Base-by-base conservation (phyloP, 1,140 invertebrate species). In the Tetramorium alpestre region DNA sequence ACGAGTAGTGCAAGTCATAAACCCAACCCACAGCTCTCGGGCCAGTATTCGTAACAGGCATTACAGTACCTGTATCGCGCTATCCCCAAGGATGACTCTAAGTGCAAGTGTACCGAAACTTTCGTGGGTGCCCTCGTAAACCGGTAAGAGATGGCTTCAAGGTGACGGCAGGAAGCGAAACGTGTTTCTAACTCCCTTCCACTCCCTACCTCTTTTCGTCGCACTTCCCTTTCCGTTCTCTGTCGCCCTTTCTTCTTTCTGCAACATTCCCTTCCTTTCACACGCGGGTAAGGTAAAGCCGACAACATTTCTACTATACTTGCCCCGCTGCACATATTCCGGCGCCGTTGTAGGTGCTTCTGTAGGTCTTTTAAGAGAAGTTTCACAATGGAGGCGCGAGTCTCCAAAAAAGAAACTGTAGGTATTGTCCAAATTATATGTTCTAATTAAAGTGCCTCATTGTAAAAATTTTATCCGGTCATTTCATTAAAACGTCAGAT, bases 61-160 rank as follows among this genome's bases (percentile, higher is more conserved):
- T 91, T 89, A 87, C 76, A 88, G 51, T 78, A 85, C 16, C 75
- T 87, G 84, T 67, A 86, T 81, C 65, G 84, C 70, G 56, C 87
- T 89, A 90, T 91, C 91, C 84, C 86, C 77, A 86, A 86, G 76
- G 85, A 91, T 91, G 90, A 89, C 90, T 91, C 90, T 90, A 87
- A 90, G 77, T 87, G 87, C 70, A 65, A 87, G 62, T 77, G 67
- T 86, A 91, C 60, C 76, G 64, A 88, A 92, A 90, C 44, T 88
- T 87, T 90, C 75, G 77, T 70, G 65, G 86, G 60, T 60, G 41
- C 33, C 49, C 64, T 91, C 90, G 76, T 90, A 92, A 91, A 92
- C 87, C 80, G 85, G 87, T 87, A 89, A 91, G 86, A 80, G 90
- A 91, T 90, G 72, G 70, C 58, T 89, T 85, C 80, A 88, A 88